Evolutionary conservation across 2,113 vertebrate genomes (phyloP), one percentile per base, ranked within the genome.

Genomic region (Galemys pyrenaicus): DNA sequence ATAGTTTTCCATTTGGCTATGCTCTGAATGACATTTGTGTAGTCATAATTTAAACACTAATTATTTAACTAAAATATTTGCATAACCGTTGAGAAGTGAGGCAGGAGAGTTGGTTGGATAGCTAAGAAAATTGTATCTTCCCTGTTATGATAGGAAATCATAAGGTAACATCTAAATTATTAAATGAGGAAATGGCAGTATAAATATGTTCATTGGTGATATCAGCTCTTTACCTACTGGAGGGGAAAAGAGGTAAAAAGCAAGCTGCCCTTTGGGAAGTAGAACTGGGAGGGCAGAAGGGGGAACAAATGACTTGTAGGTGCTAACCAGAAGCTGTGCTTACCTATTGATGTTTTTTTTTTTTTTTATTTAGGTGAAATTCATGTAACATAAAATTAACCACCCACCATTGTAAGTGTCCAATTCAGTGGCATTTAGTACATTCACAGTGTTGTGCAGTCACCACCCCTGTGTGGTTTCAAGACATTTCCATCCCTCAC

Each of bases 61-160:
- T 71, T 75, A n/a, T 74, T 41, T 89, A 24, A 80, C 81, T 62
- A 44, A 75, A 70, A 46, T 83, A 74, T 78, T 65, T 78, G 56
- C 56, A 30, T 77, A 35, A 46, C n/a, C 54, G 15, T 51, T 54
- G 35, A 62, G 78, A 67, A 30, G n/a, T 11, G 22, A 60, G 37
- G 24, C 41, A 44, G 44, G 46, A 37, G n/a, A 83, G 41, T 7
- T 24, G n/a, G 35, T 60, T 41, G 46, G 20, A 46, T 39, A 39
- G 30, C 68, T 49, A 37, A 77, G 75, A 73, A 86, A 67, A 20
- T 54, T 37, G 4, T 9, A 4, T 68, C 26, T 22, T 62, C 3
- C 24, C 39, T 60, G 26, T 83, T 65, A 32, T 16, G 24, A 46
- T 44, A 88, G 82, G 32, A 73, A 51, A 35, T 87, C 56, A 49